A percentile compares a stretch with the other conserved stretches of the same genome.
phyloP scores from a whole-genome alignment of 2,113 vertebrate genomes.

The Peromyscus californicus region DNA sequence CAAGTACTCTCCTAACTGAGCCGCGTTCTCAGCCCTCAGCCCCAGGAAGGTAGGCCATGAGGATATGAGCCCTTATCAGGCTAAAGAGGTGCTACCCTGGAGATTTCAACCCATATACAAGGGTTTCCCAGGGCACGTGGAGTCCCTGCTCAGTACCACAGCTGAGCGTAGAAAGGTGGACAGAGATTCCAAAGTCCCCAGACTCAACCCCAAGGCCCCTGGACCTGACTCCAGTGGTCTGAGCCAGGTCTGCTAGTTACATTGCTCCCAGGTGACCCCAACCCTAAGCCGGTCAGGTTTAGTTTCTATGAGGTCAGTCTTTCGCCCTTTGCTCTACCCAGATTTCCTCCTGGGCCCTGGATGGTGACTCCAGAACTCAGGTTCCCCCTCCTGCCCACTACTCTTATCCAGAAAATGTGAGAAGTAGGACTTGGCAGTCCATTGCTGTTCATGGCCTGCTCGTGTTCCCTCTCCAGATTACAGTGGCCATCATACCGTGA shows the following conservation, averaged over 20 bases:
- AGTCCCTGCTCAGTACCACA: neutral
- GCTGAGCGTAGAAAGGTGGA: neutral
- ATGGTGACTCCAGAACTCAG: neutral
- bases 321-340: neutral
- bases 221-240: neutral
- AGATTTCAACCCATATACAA: neutral
- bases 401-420: neutral
- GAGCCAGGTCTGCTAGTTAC: neutral
- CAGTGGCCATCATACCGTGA: fast-evolving
- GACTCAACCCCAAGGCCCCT: neutral
- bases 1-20: neutral
- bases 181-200: neutral
- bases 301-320: neutral
- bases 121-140: neutral
- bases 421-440: neutral
- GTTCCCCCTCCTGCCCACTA: fast-evolving
- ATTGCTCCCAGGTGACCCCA: neutral
- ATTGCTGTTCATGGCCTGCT: neutral
- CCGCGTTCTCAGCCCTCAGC: neutral
- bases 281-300: neutral
- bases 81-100: neutral
- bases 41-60: neutral
- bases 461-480: no score
- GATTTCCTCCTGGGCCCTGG: neutral
- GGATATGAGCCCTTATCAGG: neutral